phyloP scores from a whole-genome alignment of 2,888 invertebrate species.

The Elegia similella region DNA sequence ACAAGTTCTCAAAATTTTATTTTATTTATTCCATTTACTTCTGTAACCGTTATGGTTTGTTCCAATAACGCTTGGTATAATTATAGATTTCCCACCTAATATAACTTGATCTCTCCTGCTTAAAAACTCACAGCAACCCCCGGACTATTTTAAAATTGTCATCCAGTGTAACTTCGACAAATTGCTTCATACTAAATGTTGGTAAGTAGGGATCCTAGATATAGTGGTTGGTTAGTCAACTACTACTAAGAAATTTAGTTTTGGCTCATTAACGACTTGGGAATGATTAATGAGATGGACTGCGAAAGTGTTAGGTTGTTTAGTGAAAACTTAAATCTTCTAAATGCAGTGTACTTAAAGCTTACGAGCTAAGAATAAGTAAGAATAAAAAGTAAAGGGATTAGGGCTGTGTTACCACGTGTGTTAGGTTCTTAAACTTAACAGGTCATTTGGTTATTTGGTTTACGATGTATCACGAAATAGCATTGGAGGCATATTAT shows the following conservation, averaged over 20 bases:
- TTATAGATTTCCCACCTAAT: slow-evolving; percentile 7
- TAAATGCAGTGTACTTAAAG: slow-evolving; percentile 8
- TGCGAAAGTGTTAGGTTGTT: slow-evolving; percentile 32
- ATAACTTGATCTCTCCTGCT: slow-evolving; percentile 7
- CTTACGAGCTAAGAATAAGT: background rate
- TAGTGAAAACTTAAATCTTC: slow-evolving; percentile 23
- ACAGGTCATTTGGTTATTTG: no score
- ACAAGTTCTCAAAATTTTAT: no score
- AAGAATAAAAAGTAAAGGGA: background rate
- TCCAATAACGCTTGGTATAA: background rate
- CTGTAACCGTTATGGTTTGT: background rate
- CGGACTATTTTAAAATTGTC: slow-evolving; percentile 33
- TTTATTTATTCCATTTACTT: background rate
- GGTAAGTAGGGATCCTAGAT: slow-evolving; percentile 32
- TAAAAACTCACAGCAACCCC: background rate
- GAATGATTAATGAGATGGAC: slow-evolving; percentile 55
- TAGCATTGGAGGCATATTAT: no score
- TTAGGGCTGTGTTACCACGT: background rate
- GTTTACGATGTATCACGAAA: no score
- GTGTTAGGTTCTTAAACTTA: no score
- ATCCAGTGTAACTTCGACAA: slow-evolving; percentile 33
- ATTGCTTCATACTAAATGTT: slow-evolving; percentile 26
- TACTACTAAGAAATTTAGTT: slow-evolving; percentile 55
- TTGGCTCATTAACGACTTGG: slow-evolving; percentile 58
- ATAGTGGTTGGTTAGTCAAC: slow-evolving; percentile 40